phyloP scores from a whole-genome alignment of 1,140 invertebrate species.

The Nebria ingens region DNA sequence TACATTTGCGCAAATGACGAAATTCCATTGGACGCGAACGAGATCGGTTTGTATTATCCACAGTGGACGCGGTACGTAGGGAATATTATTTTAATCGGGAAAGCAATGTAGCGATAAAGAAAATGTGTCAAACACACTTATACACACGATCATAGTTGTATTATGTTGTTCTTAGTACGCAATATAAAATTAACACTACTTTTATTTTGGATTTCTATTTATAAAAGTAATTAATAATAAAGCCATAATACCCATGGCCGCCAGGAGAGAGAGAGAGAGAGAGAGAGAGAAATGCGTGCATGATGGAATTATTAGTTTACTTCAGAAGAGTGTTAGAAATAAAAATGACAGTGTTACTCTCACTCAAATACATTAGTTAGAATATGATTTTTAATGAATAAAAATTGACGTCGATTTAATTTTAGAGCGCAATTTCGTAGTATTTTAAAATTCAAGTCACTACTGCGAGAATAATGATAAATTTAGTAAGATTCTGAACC shows the following conservation, averaged over 20 bases:
- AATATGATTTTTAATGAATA: background rate
- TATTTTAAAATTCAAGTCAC: too few relatives aligned
- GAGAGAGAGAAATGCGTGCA: too few relatives aligned
- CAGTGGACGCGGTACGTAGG: background rate
- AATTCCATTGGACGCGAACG: background rate
- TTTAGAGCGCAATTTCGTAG: too few relatives aligned
- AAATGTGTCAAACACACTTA: conserved; percentile 1
- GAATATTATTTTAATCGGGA: background rate
- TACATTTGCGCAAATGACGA: conserved; percentile 4
- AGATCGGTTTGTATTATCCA: background rate
- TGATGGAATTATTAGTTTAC: too few relatives aligned
- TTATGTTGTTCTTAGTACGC: too few relatives aligned
- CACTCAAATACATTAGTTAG: background rate
- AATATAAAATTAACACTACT: background rate
- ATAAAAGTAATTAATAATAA: background rate
- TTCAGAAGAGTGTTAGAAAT: background rate
- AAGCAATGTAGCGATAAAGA: background rate
- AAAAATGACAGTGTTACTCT: background rate
- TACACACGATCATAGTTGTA: background rate
- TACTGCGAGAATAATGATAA: too few relatives aligned
- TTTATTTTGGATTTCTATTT: background rate
- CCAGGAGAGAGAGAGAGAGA: too few relatives aligned
- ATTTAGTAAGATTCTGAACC: background rate
- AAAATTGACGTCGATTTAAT: background rate
- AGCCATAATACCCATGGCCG: too few relatives aligned